These are phyloP conservation scores for Pandemis cinnamomeana DNA, from an alignment of 2,888 invertebrate species.

Conservation along the genomic window DNA sequence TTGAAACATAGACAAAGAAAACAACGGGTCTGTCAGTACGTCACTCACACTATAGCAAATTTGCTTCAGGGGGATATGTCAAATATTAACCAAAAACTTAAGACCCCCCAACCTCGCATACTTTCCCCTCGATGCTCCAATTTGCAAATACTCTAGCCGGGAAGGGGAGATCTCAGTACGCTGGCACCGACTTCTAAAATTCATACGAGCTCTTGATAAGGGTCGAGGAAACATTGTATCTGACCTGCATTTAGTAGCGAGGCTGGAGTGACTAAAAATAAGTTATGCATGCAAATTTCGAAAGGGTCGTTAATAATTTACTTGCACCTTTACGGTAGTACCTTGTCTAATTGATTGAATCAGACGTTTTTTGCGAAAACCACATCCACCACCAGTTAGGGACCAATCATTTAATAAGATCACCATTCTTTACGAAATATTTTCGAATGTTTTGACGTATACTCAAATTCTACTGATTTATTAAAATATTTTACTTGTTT, in stretches of 20 bases:
- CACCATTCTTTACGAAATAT: no score
- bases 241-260: slow-evolving; percentile 54
- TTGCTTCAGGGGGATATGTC: slow-evolving; percentile 49
- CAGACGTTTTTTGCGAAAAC: no score
- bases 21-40: slow-evolving; percentile 44
- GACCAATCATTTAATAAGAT: no score
- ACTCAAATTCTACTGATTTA: no score
- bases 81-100: slow-evolving; percentile 46
- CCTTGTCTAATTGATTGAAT: no score
- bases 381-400: no score
- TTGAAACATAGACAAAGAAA: slow-evolving; percentile 37
- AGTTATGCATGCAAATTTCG: neutral
- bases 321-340: no score
- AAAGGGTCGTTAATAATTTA: neutral
- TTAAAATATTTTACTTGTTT: no score
- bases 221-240: slow-evolving; percentile 50
- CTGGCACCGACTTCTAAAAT: slow-evolving; percentile 45
- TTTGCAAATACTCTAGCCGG: slow-evolving; percentile 31
- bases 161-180: slow-evolving; percentile 41
- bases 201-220: slow-evolving; percentile 48
- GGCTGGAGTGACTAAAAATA: slow-evolving; percentile 7
- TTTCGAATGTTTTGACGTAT: no score
- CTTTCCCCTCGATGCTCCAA: slow-evolving; percentile 25
- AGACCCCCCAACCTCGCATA: slow-evolving; percentile 40
- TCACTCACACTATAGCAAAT: slow-evolving; percentile 48